These are phyloP conservation scores for Pseudomyrmex dendroicus DNA, from an alignment of 1,140 invertebrate genomes.

Conservation along the genomic window DNA sequence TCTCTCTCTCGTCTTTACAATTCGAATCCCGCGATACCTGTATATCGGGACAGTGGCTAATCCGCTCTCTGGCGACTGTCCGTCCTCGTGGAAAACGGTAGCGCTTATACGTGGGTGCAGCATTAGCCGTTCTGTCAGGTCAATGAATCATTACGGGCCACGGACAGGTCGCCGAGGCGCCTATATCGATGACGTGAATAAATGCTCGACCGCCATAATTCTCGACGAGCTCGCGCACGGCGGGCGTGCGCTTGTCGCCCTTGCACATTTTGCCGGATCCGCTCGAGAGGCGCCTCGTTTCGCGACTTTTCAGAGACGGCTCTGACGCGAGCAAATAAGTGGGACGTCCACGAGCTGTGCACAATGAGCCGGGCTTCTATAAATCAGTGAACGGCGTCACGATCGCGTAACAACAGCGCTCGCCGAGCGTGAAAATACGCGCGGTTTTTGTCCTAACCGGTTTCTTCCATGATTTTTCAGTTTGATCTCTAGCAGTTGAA, in stretches of 20 bases:
- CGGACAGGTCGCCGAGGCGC: slow-evolving; percentile 70
- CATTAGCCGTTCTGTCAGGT: slow-evolving; percentile 70
- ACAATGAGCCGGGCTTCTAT: slow-evolving; percentile 59
- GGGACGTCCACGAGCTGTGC: slow-evolving; percentile 54
- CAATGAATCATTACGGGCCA: slow-evolving; percentile 76
- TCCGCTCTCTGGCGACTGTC: slow-evolving; percentile 21
- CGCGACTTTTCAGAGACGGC: slow-evolving; percentile 59
- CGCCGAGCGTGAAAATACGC: slow-evolving; percentile 11
- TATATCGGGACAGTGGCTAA: slow-evolving; percentile 34
- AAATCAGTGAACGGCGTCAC: slow-evolving; percentile 65
- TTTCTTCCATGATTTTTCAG: background rate
- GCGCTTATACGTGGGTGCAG: slow-evolving; percentile 72
- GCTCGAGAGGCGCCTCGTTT: slow-evolving; percentile 62
- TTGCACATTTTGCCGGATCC: slow-evolving; percentile 9
- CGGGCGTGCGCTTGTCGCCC: slow-evolving; percentile 49
- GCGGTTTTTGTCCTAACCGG: background rate
- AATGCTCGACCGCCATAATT: slow-evolving; percentile 75
- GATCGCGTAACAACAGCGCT: slow-evolving; percentile 10
- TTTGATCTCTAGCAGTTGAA: slow-evolving; percentile 28
- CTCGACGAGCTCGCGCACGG: slow-evolving; percentile 52
- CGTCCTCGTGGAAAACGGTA: slow-evolving; percentile 70
- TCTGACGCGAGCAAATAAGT: slow-evolving; percentile 59
- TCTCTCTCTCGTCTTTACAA: background rate
- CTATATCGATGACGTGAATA: slow-evolving; percentile 75
- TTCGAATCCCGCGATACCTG: background rate